Evolutionary conservation across 2,888 invertebrate species (phyloP), one percentile per base, ranked within the genome.

Genomic region (Willowsia nigromaculata): DNA sequence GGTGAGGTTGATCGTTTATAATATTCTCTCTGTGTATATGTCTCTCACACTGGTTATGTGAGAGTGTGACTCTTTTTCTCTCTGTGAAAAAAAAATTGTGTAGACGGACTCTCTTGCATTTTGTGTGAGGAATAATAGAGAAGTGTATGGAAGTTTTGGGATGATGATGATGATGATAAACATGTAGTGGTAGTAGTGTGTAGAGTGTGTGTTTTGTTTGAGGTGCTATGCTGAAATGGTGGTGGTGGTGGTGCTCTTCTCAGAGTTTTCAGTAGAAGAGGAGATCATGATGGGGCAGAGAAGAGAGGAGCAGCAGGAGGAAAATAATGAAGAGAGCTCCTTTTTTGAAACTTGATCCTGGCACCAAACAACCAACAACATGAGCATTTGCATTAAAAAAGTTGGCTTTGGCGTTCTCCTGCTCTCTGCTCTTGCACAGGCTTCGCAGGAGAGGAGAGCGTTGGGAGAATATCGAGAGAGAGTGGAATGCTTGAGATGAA

Each of bases 271-370:
- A 13, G 43, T 43, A 37, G 37, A 37, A 37, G 37, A 37, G 37
- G 9, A 37, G 37, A n/a, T n/a, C n/a, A 40, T 40, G 40, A 9
- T 7, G 6, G 47, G 13, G 13, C 7, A 47, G 47, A 47, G 47
- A 47, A 47, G 47, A 76, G 74, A 80, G 68, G 65, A 88, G 88
- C 82, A 88, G 88, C 71, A 82, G 83, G 80, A 88, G 83, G 62
- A 78, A 76, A 33, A 83, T 88, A 83, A 83, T 88, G 84, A 84
- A 76, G 68, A 88, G 78, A 83, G 84, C 84, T 83, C 83, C 84
- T 84, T 83, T 84, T 88, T 88, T 84, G 88, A 88, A 88, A 88
- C 88, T 88, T 88, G 88, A 88, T 88, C 88, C 88, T 88, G 88
- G 88, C 83, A 87, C 81, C 80, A 81, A 50, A 18, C 56, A 81